These are phyloP conservation scores for Corythucha ciliata DNA, from an alignment of 2,888 invertebrate genomes.

Conservation along the genomic window DNA sequence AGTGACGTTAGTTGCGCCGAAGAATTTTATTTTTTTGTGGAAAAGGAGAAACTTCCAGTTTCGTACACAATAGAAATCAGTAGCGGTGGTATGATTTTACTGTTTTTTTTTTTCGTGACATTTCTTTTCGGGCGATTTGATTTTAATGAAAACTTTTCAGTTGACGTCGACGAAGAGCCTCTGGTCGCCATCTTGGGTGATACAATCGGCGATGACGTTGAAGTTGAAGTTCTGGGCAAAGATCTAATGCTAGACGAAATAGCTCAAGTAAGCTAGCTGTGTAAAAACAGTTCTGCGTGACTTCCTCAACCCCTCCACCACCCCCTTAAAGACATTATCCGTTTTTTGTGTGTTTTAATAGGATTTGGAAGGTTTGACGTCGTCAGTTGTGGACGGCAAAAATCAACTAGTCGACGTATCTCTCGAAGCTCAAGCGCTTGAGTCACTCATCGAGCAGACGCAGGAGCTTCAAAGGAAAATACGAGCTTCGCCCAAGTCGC, in stretches of 20 bases:
- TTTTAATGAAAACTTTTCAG: slow-evolving; percentile 1
- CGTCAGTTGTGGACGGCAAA: slow-evolving; percentile 9
- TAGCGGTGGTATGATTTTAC: no score
- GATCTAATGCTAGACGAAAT: slow-evolving; percentile 28
- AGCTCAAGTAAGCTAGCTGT: slow-evolving; percentile 16
- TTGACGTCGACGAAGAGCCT: slow-evolving; percentile 29
- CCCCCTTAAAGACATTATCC: not conserved
- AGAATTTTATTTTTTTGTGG: slow-evolving; percentile 53
- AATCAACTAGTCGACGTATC: slow-evolving; percentile 5
- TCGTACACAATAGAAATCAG: no score
- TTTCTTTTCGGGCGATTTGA: not conserved
- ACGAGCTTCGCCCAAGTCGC: no score
- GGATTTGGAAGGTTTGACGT: slow-evolving; percentile 25
- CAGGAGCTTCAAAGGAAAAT: no score
- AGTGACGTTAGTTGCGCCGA: slow-evolving; percentile 52
- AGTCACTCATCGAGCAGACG: not conserved
- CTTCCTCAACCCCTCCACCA: not conserved
- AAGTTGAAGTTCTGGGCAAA: slow-evolving; percentile 38
- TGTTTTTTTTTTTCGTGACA: not conserved
- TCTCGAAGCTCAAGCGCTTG: slow-evolving; percentile 4
- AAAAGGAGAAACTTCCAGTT: slow-evolving; percentile 27
- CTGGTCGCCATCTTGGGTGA: slow-evolving; percentile 35
- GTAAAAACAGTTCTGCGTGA: not conserved
- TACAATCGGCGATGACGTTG: slow-evolving; percentile 34
- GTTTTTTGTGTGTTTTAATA: slow-evolving; percentile 3